phyloP scores from a whole-genome alignment of 2,888 invertebrate species.

The Ennomos erosarius region DNA sequence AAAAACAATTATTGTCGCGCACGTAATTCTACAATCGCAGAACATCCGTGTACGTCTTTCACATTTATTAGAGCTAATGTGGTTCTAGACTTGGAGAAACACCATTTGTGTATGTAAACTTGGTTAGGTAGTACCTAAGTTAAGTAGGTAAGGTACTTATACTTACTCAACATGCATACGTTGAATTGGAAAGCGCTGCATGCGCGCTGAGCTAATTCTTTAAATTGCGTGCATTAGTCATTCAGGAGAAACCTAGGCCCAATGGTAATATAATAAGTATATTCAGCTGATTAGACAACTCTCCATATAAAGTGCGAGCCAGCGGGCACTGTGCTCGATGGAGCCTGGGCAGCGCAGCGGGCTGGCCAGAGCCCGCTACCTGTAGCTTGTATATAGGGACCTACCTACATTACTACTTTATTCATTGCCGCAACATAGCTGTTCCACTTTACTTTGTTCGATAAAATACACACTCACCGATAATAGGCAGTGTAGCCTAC shows the following conservation, averaged over 20 bases:
- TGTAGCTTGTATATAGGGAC: no score
- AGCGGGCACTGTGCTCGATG: slow-evolving; percentile 47
- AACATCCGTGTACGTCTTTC: slow-evolving; percentile 21
- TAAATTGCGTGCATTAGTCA: slow-evolving; percentile 73
- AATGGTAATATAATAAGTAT: slow-evolving; percentile 75
- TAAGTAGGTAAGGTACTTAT: slow-evolving; percentile 7
- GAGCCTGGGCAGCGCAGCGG: slow-evolving; percentile 11
- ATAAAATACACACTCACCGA: slow-evolving; percentile 22
- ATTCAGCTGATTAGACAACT: slow-evolving; percentile 77
- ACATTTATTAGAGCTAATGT: slow-evolving; percentile 17
- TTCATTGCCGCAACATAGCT: slow-evolving; percentile 14
- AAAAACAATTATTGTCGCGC: slow-evolving; percentile 17
- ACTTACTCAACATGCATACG: slow-evolving; percentile 22
- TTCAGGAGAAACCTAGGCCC: slow-evolving; percentile 77
- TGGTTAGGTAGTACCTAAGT: slow-evolving; percentile 2
- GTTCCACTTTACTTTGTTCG: slow-evolving; percentile 26
- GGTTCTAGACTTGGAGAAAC: slow-evolving; percentile 16
- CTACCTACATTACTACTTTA: no score
- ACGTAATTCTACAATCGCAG: slow-evolving; percentile 3
- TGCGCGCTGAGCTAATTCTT: slow-evolving; percentile 69
- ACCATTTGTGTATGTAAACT: slow-evolving; percentile 24
- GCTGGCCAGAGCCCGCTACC: slow-evolving; percentile 1
- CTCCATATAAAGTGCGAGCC: slow-evolving; percentile 78
- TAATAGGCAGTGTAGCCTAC: no score
- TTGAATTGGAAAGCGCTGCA: slow-evolving; percentile 64